Percentiles rank a stretch among this genome's conserved stretches.
These are phyloP conservation scores for Brachyhypopomus gauderio DNA, from an alignment of 2,113 vertebrate species.

Conservation along the genomic window DNA sequence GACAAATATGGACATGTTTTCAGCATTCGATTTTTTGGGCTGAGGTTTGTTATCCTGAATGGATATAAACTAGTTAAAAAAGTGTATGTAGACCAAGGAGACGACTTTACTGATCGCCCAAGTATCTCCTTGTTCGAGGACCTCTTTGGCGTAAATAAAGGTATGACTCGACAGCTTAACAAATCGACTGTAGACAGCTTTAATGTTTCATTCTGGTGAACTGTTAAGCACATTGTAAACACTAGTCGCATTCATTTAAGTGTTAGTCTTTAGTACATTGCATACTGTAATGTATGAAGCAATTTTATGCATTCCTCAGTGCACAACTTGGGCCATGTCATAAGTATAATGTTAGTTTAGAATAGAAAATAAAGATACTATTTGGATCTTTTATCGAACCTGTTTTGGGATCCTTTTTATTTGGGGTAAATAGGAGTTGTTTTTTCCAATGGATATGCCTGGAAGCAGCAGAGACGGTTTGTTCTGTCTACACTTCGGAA, in stretches of 20 bases:
- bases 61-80: slow-evolving; percentile 75
- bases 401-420: too few relatives aligned
- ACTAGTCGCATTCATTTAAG: too few relatives aligned
- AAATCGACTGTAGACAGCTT: neutral
- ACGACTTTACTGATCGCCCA: slow-evolving; percentile 68
- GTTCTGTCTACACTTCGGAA: slow-evolving; percentile 76
- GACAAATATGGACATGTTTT: slow-evolving; percentile 74
- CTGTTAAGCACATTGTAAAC: too few relatives aligned
- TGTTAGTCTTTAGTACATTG: too few relatives aligned
- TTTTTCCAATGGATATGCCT: slow-evolving; percentile 60
- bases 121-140: neutral
- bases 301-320: too few relatives aligned
- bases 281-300: too few relatives aligned
- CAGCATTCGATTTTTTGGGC: slow-evolving; percentile 25
- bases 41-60: slow-evolving; percentile 55
- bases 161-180: slow-evolving; percentile 54
- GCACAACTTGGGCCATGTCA: too few relatives aligned
- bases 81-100: slow-evolving; percentile 70
- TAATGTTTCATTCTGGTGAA: too few relatives aligned
- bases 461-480: slow-evolving; percentile 79
- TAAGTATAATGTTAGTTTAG: too few relatives aligned
- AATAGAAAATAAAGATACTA: too few relatives aligned
- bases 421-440: slow-evolving; percentile 64
- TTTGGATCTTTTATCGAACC: too few relatives aligned
- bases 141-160: slow-evolving; percentile 44